A percentile compares a stretch with the other conserved stretches of the same genome.
Evolutionary conservation across 2,797 vertebrate genomes (phyloP).

Genomic region (Typhlichthys eigenmanni): DNA sequence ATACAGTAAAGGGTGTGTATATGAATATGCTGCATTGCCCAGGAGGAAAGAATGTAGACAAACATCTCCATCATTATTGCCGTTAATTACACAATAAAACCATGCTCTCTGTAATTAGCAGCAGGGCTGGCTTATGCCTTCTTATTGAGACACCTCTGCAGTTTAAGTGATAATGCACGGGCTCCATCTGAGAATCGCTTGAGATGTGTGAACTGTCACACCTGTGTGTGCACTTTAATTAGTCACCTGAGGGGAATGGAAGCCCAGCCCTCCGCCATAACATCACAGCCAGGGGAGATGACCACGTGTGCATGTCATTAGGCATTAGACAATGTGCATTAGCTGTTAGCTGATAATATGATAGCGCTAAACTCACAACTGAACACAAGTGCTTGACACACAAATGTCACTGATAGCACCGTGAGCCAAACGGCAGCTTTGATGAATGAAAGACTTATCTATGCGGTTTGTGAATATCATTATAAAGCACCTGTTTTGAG

Average conservation of each 20-base stretch:
- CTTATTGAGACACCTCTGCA: slow-evolving; percentile 61
- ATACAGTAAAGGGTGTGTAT: slow-evolving; percentile 8
- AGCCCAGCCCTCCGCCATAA: slow-evolving; percentile 39
- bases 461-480: slow-evolving; percentile 39
- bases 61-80: slow-evolving; percentile 53
- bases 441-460: slow-evolving; percentile 32
- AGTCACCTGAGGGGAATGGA: slow-evolving; percentile 68
- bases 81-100: slow-evolving; percentile 57
- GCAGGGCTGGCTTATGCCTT: slow-evolving; percentile 26
- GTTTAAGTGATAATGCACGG: slow-evolving; percentile 72
- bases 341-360: slow-evolving; percentile 25
- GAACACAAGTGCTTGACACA: slow-evolving; percentile 18
- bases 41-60: slow-evolving; percentile 39
- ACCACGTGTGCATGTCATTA: slow-evolving; percentile 15
- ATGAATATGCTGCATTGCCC: slow-evolving; percentile 18
- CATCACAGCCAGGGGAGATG: slow-evolving; percentile 46
- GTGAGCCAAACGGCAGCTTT: background rate
- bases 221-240: slow-evolving; percentile 68
- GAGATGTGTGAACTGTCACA: slow-evolving; percentile 65
- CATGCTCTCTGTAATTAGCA: slow-evolving; percentile 55
- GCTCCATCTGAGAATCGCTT: slow-evolving; percentile 51
- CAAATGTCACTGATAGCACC: slow-evolving; percentile 12
- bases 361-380: slow-evolving; percentile 30
- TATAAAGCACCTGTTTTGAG: slow-evolving; percentile 66
- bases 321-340: slow-evolving; percentile 23